Evolutionary conservation across 2,113 vertebrate genomes (phyloP).

Genomic region (Mustelus asterias): DNA sequence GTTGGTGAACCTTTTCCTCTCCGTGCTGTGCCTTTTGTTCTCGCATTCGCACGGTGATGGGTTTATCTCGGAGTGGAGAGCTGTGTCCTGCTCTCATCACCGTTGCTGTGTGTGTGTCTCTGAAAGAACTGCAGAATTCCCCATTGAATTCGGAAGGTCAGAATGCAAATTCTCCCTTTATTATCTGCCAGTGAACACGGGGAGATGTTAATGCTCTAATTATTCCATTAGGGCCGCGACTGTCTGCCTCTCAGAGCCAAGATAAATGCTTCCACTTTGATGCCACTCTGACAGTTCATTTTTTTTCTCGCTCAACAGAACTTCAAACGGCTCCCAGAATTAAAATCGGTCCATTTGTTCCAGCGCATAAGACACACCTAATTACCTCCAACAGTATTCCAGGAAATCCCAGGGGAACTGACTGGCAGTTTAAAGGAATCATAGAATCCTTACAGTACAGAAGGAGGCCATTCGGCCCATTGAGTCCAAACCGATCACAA

Average conservation of each 20-base stretch:
- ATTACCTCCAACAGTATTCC: background rate
- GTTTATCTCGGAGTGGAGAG: background rate
- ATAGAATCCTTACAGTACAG: too few relatives aligned
- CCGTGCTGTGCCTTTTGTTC: background rate
- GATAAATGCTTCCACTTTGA: constrained; percentile 29
- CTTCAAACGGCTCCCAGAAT: constrained; percentile 16
- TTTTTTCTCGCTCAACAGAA: background rate
- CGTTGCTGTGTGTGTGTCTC: background rate
- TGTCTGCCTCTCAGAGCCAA: constrained; percentile 14
- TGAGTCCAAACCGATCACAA: too few relatives aligned
- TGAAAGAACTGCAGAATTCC: background rate
- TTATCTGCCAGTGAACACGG: constrained; percentile 28
- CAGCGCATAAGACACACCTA: constrained; percentile 5
- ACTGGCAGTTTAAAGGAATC: too few relatives aligned
- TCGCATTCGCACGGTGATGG: background rate
- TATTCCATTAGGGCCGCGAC: constrained; percentile 22
- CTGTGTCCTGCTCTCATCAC: constrained; percentile 4
- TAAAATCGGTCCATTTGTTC: constrained; percentile 30
- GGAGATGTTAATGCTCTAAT: constrained; percentile 29
- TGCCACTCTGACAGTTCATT: background rate
- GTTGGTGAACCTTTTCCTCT: background rate
- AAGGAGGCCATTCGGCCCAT: too few relatives aligned
- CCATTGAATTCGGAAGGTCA: constrained; percentile 34
- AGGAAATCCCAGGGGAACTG: constrained; percentile 10
- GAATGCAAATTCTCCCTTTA: constrained; percentile 22